These are phyloP conservation scores for Wasmannia auropunctata DNA, from an alignment of 1,140 invertebrate species.

Conservation along the genomic window DNA sequence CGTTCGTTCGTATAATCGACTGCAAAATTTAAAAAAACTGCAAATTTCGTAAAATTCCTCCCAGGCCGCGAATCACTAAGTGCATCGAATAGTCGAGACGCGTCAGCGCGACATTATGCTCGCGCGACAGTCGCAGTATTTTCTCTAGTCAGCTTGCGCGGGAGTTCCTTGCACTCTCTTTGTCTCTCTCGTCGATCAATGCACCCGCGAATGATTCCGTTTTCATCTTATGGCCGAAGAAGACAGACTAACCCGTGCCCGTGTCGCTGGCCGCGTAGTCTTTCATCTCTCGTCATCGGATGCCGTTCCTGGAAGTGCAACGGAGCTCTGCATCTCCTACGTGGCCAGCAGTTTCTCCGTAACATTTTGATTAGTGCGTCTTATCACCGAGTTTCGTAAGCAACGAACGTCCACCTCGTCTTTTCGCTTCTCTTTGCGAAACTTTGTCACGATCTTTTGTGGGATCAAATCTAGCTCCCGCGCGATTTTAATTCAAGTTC, in stretches of 20 bases:
- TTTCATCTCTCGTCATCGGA: constrained; percentile 59
- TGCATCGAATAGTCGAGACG: background rate
- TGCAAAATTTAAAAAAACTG: background rate
- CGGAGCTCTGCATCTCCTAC: constrained; percentile 51
- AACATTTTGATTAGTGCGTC: constrained; percentile 43
- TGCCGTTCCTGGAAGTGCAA: constrained; percentile 66
- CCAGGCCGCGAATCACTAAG: background rate
- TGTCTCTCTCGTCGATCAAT: constrained; percentile 39
- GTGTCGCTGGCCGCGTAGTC: constrained; percentile 61
- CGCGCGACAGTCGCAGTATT: constrained; percentile 71
- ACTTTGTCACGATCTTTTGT: background rate
- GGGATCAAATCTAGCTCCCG: background rate
- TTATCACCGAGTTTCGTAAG: constrained; percentile 50
- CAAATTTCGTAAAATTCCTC: background rate
- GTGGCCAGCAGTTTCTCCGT: constrained; percentile 31
- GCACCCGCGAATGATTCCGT: constrained; percentile 24
- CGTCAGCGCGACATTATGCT: constrained; percentile 42
- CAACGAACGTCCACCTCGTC: background rate
- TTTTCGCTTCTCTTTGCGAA: constrained; percentile 6
- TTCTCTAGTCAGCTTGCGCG: constrained; percentile 62
- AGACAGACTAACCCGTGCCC: constrained; percentile 34
- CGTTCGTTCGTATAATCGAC: background rate
- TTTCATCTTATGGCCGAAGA: constrained; percentile 47
- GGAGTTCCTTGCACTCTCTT: constrained; percentile 67
- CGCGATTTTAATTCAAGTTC: background rate